Conservation (phyloP, 2,113 vertebrate species). For the Platichthys flesus region DNA sequence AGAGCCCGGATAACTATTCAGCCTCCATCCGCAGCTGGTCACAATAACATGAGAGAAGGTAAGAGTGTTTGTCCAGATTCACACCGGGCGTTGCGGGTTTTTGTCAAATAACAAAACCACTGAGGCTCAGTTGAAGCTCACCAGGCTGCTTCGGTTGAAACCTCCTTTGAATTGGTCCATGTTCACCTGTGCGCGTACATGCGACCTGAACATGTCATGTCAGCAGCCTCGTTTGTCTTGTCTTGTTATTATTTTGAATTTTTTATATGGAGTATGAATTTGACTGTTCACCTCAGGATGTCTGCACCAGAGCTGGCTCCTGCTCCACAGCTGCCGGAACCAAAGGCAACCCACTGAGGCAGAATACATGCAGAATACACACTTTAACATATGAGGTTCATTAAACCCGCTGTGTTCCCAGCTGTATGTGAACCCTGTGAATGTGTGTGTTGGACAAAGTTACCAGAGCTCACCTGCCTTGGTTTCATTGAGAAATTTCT, state of each 20-base stretch:
- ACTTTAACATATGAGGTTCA: too few relatives aligned
- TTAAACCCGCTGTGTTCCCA: too few relatives aligned
- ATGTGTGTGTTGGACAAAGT: conserved; percentile 34
- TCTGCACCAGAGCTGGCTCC: neutral
- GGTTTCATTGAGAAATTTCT: neutral
- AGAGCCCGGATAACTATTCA: conserved; percentile 73
- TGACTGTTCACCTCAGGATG: neutral
- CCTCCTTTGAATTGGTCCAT: neutral
- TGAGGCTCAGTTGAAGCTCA: conserved; percentile 40
- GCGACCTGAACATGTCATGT: neutral
- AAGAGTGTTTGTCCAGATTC: conserved; percentile 56
- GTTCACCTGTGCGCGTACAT: conserved; percentile 46
- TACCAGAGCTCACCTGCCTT: neutral
- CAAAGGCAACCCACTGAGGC: neutral
- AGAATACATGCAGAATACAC: neutral
- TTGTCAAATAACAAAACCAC: conserved; percentile 9
- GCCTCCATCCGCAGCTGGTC: conserved; percentile 56
- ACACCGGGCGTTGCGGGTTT: conserved; percentile 64
- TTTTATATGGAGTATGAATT: neutral
- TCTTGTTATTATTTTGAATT: neutral
- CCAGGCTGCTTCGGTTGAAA: conserved; percentile 53
- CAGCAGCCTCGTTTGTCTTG: conserved; percentile 10
- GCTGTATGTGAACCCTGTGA: too few relatives aligned
- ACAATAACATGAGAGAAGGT: conserved; percentile 62
- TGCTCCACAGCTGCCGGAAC: neutral